These are phyloP conservation scores for Diachasma alloeum DNA, from an alignment of 1,140 invertebrate species.

Conservation along the genomic window DNA sequence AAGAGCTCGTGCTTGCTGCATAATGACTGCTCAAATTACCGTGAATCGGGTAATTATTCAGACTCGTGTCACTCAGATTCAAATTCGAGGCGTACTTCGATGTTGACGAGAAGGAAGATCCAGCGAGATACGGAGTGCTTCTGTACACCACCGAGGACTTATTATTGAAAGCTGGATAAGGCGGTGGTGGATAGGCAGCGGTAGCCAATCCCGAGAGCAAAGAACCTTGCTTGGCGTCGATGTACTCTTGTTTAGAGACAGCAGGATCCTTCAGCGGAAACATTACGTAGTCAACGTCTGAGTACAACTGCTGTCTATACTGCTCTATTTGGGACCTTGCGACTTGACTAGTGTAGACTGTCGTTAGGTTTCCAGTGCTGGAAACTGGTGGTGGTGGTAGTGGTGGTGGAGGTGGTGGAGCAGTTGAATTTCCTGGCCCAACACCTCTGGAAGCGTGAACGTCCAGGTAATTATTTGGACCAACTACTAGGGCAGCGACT, in stretches of 20 bases:
- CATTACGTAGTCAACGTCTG: conserved; percentile 89
- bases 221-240: conserved; percentile 83
- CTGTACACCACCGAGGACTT: conserved; percentile 79
- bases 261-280: conserved; percentile 88
- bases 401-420: conserved; percentile 66
- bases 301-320: conserved; percentile 86
- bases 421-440: conserved; percentile 67
- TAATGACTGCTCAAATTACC: conserved; percentile 58
- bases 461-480: conserved; percentile 75
- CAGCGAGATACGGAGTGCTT: conserved; percentile 79
- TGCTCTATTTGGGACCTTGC: conserved; percentile 82
- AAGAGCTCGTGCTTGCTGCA: conserved; percentile 60
- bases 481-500: conserved; percentile 66
- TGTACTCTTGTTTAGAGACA: conserved; percentile 87
- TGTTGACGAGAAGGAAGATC: conserved; percentile 69
- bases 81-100: conserved; percentile 79
- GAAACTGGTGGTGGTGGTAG: conserved; percentile 66
- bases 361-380: conserved; percentile 68
- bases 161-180: conserved; percentile 66
- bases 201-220: conserved; percentile 67
- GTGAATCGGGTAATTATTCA: conserved; percentile 44
- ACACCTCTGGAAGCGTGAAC: conserved; percentile 69
- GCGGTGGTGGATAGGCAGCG: conserved; percentile 67
- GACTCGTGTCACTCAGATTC: conserved; percentile 69
- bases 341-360: conserved; percentile 73